phyloP scores from a whole-genome alignment of 2,113 vertebrate species.

The Phoxinus phoxinus region DNA sequence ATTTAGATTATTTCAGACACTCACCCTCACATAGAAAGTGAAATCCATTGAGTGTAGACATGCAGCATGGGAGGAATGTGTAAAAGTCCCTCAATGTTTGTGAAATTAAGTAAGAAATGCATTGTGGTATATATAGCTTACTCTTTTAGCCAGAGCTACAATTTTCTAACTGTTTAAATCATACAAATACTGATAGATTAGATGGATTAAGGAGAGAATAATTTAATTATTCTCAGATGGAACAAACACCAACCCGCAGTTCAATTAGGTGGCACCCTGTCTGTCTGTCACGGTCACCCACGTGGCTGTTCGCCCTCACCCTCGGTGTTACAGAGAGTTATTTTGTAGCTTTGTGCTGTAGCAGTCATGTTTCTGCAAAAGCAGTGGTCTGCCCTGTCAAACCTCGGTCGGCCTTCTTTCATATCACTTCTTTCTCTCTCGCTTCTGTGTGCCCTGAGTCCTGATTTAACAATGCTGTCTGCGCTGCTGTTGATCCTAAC shows the following conservation, averaged over 20 bases:
- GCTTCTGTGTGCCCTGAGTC: slow-evolving; percentile 35
- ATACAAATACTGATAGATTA: slow-evolving; percentile 39
- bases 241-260: not conserved
- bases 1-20: too few species aligned
- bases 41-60: slow-evolving; percentile 43
- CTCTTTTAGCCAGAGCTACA: slow-evolving; percentile 31
- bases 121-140: slow-evolving; percentile 47
- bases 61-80: slow-evolving; percentile 48
- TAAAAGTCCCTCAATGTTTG: slow-evolving; percentile 56
- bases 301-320: slow-evolving; percentile 47
- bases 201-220: not conserved
- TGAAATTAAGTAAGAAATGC: slow-evolving; percentile 51
- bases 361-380: slow-evolving; percentile 60
- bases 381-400: slow-evolving; percentile 60
- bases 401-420: slow-evolving; percentile 46
- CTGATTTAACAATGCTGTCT: slow-evolving; percentile 47
- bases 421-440: slow-evolving; percentile 39
- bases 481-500: slow-evolving; percentile 39
- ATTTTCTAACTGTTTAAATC: slow-evolving; percentile 13
- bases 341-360: slow-evolving; percentile 56
- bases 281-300: slow-evolving; percentile 30
- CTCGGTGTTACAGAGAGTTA: slow-evolving; percentile 46
- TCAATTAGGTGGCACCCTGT: not conserved
- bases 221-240: not conserved
- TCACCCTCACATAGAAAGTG: not conserved